A percentile compares a stretch with the other conserved stretches of the same genome.
Conservation (phyloP, 2,888 invertebrate genomes). For the Clunio marinus region DNA sequence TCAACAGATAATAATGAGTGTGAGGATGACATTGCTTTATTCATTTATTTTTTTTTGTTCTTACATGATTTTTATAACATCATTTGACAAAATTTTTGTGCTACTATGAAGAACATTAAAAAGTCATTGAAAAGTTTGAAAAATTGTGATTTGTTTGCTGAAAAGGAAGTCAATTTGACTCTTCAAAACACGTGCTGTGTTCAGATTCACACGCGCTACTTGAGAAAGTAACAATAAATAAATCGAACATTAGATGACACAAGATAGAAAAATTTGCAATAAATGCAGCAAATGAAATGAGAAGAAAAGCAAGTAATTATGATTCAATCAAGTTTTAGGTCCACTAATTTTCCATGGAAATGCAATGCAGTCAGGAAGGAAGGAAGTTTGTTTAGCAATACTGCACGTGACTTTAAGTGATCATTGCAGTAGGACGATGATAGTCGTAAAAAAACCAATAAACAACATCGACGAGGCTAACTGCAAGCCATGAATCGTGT, state of each 20-base stretch:
- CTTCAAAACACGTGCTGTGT: slow-evolving; percentile 33
- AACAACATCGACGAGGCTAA: background rate
- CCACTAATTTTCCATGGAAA: slow-evolving; percentile 16
- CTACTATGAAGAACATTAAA: background rate
- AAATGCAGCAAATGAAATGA: background rate
- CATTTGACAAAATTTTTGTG: background rate
- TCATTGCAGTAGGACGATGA: background rate
- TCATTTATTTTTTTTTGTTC: background rate
- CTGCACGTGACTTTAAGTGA: slow-evolving; percentile 36
- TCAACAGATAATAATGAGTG: background rate
- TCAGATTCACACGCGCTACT: slow-evolving; percentile 28
- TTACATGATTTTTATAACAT: background rate
- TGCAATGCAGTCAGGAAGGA: slow-evolving; percentile 18
- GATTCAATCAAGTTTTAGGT: slow-evolving; percentile 4
- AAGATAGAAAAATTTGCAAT: no score
- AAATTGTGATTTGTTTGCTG: background rate
- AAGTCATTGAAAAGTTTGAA: slow-evolving; percentile 16
- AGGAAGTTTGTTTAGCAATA: background rate
- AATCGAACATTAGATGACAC: background rate
- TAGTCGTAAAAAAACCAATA: background rate
- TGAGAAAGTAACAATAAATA: slow-evolving; percentile 13
- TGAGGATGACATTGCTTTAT: background rate
- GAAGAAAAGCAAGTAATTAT: background rate
- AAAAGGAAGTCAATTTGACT: slow-evolving; percentile 32
- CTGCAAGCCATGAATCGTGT: background rate